Evolutionary conservation across 2,888 invertebrate species (phyloP), one percentile per base, ranked within the genome.

Genomic region (Melangyna quadrimaculata): DNA sequence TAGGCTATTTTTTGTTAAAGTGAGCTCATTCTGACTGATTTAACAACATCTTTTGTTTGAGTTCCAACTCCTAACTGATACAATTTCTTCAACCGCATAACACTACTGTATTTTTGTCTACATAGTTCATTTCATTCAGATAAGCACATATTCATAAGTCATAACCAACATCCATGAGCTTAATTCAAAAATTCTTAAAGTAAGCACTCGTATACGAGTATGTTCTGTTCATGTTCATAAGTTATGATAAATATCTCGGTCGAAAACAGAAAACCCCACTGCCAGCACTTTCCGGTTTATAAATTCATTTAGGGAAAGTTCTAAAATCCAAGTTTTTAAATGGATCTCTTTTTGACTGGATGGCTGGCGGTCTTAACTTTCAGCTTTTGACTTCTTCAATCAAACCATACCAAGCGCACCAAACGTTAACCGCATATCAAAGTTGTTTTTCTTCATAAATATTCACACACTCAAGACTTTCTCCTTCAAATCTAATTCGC

Each of bases 381-480:
- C 29, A 10, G 8, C 10, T 55, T 29, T 55, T 55, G 55, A 55
- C 55, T 55, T 55, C 29, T 55, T 29, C 29, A 29, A 29, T 55
- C 10, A 29, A 29, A 9, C n/a, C 55, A 17, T 2, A 22, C 14
- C 7, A 5, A 48, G 2, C 48, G 4, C 22, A 37, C 12, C 37
- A 10, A 24, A 51, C 24, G 24, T 51, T 51, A 51, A 51, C 51
- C 51, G 8, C 24, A 51, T n/a, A 24, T 48, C 48, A 6, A 14
- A 51, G 5, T 5, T 24, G 29, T 27, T 55, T 17, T 17, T n/a
- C 53, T 59, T 19, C 2, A 12, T 2, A 59, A 35, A 59, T 59
- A 59, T 59, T 32, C 59, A 32, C 59, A 32, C 59, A 59, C 59
- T 37, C 37, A 59, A 59, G 59, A 35, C 59, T 59, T 37, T 37